Base-by-base conservation (phyloP, 2,797 vertebrate genomes). In the Gallirallus australis region DNA sequence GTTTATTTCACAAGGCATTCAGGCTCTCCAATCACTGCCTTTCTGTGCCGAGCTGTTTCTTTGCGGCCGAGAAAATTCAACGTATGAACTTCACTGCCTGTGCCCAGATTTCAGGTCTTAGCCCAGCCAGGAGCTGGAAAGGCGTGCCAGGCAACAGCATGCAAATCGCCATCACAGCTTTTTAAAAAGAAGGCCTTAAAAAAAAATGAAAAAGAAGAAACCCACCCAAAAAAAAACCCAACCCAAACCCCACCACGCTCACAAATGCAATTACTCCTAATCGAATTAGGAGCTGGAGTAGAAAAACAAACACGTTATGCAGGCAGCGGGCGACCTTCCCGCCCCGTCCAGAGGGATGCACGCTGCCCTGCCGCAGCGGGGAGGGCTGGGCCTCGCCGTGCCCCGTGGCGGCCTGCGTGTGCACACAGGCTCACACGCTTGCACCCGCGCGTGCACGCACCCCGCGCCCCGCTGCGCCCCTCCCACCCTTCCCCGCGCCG, bases 231-330 rank as follows among this genome's bases (percentile, higher is more conserved):
- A 45, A 45, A 45, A 9, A 18, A 45, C 42, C 2, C 16, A 45
- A 37, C 37, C 37, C 37, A 37, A 37, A 37, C 42, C 72, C 70
- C 88, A 84, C 85, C 54, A 47, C 5, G 0, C 82, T 97, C 95
- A 66, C 87, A 92, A 89, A 95, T 93, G 89, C 91, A 96, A 95
- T 97, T 96, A 97, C 68, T 27, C 52, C 79, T 94, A 96, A 96
- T 94, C 7, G 10, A 95, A 89, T 94, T 95, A 95, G 77, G 80
- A 95, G 70, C 73, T 0, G 6, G 61, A 30, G 56, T 80, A 93
- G 92, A 91, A 96, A 96, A 95, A 93, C 90, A 95, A 95, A 94
- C 85, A 77, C 0, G 0, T 92, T 90, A 19, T 61, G 35, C 65
- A 86, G 90, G 95, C 92, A 60, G 82, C 9, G 3, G 47, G 76